Base-by-base conservation (phyloP, 2,113 vertebrate genomes). In the Serinus canaria region DNA sequence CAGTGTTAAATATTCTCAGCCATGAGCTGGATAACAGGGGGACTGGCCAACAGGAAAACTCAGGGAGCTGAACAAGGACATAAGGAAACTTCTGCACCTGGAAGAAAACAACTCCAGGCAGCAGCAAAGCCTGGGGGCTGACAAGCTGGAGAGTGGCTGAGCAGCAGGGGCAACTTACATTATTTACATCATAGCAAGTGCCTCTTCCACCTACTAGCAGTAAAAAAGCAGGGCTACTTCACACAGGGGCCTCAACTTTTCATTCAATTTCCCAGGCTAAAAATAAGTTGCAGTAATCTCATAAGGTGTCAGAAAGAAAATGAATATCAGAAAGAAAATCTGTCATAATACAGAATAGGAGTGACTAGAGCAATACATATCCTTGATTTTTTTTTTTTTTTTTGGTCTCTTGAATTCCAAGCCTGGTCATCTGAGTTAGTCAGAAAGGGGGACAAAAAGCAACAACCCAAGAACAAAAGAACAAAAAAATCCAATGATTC, bases 251-350 rank as follows among this genome's bases (percentile, higher is more conserved):
- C 74, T 79, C 81, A 93, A 87, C 78, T 72, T 90, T 76, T 91
- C 66, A 62, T 91, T 89, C 80, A 46, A 92, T 94, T 94, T 87
- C 33, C n/a, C 46, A 72, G 60, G 7, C 81, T 89, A 94, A 94
- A 94, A 96, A 94, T 87, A 96, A 95, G 74, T 91, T 81, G 56
- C 77, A 72, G 84, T 85, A 87, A 93, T 94, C 87, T 95, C 84
- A 85, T 85, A 90, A 82, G 24, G 47, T 90, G 90, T 68, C 84
- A 95, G 84, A 90, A 89, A 25, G 78, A 95, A 94, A 96, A 95
- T 82, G n/a, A 82, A 35, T 82, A 94, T 91, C 90, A 79, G 93
- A 87, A 93, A 72, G 47, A 82, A 95, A 82, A 93, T 91, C 95
- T 94, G 78, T 95, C 96, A 94, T 90, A 92, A 89, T 55, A 96